phyloP scores from a whole-genome alignment of 2,888 invertebrate species.

The Elegia similella region DNA sequence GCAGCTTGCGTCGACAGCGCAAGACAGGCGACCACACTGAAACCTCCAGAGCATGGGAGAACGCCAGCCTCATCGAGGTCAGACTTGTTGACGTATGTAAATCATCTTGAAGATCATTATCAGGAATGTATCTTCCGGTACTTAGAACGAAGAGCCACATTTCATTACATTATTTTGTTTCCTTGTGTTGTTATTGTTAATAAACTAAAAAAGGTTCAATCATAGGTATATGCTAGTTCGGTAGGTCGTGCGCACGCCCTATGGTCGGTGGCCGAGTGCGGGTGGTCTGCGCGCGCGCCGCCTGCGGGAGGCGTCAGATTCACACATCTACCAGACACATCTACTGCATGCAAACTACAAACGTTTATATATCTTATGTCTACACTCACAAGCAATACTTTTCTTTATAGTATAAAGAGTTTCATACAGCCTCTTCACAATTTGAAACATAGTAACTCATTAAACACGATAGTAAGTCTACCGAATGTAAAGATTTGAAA shows the following conservation, averaged over 20 bases:
- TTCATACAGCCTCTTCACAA: constrained; percentile 41
- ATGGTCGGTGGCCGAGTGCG: constrained; percentile 62
- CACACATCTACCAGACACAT: constrained; percentile 63
- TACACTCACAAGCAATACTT: constrained; percentile 40
- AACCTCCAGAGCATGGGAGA: constrained; percentile 39
- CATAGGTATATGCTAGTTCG: constrained; percentile 9
- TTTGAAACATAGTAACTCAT: constrained; percentile 49
- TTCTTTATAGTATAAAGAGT: constrained; percentile 30
- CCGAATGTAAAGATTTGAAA: constrained; percentile 69
- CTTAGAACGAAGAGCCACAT: constrained; percentile 23
- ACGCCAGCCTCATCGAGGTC: constrained; percentile 45
- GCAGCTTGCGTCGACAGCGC: constrained; percentile 64
- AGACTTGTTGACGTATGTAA: constrained; percentile 70
- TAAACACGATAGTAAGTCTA: constrained; percentile 60
- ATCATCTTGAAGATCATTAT: constrained; percentile 57
- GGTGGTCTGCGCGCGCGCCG: constrained; percentile 69
- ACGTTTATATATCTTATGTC: constrained; percentile 41
- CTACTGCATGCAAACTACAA: constrained; percentile 33
- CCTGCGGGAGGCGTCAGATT: constrained; percentile 66
- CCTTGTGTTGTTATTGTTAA: background rate
- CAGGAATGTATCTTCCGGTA: constrained; percentile 25
- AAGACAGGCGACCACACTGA: constrained; percentile 68
- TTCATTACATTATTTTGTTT: background rate
- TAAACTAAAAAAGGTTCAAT: background rate
- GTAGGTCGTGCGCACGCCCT: constrained; percentile 56